Base-by-base conservation (phyloP, 2,113 vertebrate genomes). In the Triplophysa dalaica region DNA sequence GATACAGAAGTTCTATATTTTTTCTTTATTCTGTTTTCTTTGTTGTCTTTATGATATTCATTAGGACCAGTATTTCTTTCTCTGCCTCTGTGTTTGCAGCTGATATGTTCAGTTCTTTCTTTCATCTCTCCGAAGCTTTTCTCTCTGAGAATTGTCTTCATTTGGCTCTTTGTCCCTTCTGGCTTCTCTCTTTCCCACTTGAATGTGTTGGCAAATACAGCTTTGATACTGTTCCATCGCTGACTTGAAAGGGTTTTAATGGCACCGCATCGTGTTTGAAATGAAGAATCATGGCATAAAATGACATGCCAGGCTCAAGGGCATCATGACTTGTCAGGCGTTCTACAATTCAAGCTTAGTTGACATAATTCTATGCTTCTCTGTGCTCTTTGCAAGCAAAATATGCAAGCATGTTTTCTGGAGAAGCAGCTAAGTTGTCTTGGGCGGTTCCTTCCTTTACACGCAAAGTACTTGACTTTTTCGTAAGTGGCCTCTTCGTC, bases 61-160 rank as follows among this genome's bases (percentile, higher is more conserved):
- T n/a, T 43, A 43, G 54, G 70, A n/a, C 8, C 54, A 9, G 13
- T 52, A 22, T 72, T 19, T 72, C 14, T 38, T 2, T 61, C 29
- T 60, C 13, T 60, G n/a, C 58, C 56, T 16, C 54, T 58, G 4
- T 58, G 14, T 56, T 8, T 62, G 33, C 22, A 79, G 70, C 77
- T 48, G 19, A 26, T 9, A 11, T 63, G 50, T 67, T 72, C 56
- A 22, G 9, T 48, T 41, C 21, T 68, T 66, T 67, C 78, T 81
- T 84, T 84, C 14, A 80, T 84, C 54, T 16, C 9, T 77, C 48
- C 61, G 58, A n/a, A 64, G 41, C 33, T 10, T 68, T 75, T 70
- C 43, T 75, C 8, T 33, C 41, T 22, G 29, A 74, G 54, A 74
- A 61, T 60, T 60, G 58, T 48, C 41, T 63, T 63, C 22, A 22